Evolutionary conservation across 2,113 vertebrate genomes (phyloP).

Genomic region (Noturus placidus): DNA sequence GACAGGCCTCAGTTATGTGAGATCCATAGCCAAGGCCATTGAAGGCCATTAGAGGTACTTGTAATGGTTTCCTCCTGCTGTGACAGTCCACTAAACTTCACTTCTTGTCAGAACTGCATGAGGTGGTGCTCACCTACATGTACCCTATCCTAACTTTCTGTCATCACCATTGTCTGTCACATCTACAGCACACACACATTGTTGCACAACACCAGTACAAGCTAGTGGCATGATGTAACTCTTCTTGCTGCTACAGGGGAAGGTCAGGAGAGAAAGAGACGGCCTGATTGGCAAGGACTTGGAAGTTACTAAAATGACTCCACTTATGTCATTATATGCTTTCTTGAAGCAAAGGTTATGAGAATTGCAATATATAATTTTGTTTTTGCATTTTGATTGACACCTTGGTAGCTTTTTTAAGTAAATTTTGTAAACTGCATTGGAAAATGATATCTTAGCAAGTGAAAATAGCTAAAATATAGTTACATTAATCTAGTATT

Average conservation of each 20-base stretch:
- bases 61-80: slow-evolving; percentile 68
- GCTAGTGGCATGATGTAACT: slow-evolving; percentile 62
- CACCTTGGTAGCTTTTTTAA: not conserved
- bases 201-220: slow-evolving; percentile 69
- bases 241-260: slow-evolving; percentile 56
- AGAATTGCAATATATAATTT: slow-evolving; percentile 51
- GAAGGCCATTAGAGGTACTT: slow-evolving; percentile 70
- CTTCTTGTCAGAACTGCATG: slow-evolving; percentile 73
- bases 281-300: slow-evolving; percentile 46
- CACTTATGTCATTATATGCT: not conserved
- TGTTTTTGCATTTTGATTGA: slow-evolving; percentile 16
- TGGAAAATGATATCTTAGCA: not conserved
- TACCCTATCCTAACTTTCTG: slow-evolving; percentile 71
- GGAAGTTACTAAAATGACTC: not conserved
- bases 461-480: not conserved
- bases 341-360: slow-evolving; percentile 13
- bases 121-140: slow-evolving; percentile 65
- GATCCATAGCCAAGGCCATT: slow-evolving; percentile 14
- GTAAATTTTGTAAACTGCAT: not conserved
- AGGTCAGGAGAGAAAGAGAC: slow-evolving; percentile 37
- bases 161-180: slow-evolving; percentile 67
- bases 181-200: slow-evolving; percentile 63
- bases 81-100: slow-evolving; percentile 65
- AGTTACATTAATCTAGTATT: not conserved
- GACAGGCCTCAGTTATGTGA: slow-evolving; percentile 51